Evolutionary conservation across 2,113 vertebrate species (phyloP).

Genomic region (Gambusia holbrooki): DNA sequence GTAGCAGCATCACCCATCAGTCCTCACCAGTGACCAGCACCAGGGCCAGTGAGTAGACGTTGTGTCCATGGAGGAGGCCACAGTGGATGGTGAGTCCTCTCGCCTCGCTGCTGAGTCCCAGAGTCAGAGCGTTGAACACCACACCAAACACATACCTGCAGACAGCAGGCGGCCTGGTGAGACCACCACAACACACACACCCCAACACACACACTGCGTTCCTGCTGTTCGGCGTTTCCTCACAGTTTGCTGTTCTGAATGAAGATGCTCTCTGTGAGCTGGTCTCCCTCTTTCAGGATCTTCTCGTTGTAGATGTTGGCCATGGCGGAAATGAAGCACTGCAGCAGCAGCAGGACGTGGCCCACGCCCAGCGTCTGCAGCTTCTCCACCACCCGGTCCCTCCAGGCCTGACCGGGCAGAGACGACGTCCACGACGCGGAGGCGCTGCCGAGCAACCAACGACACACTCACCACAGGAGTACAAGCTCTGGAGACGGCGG

Average conservation of each 20-base stretch:
- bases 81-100: constrained; percentile 85
- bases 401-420: constrained; percentile 83
- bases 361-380: constrained; percentile 85
- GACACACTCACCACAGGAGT: no score
- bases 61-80: constrained; percentile 95
- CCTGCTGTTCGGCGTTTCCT: background rate
- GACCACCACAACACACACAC: background rate
- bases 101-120: constrained; percentile 81
- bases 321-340: constrained; percentile 93
- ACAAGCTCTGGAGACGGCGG: no score
- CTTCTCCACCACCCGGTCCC: constrained; percentile 74
- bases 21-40: constrained; percentile 87
- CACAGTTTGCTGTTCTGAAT: constrained; percentile 95
- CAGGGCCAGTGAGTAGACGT: constrained; percentile 87
- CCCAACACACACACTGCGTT: no score
- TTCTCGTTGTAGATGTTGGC: constrained; percentile 99
- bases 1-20: no score
- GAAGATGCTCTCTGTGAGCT: constrained; percentile 92
- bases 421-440: constrained; percentile 44
- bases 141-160: constrained; percentile 85
- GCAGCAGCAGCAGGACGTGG: constrained; percentile 89
- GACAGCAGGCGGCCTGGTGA: background rate
- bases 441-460: constrained; percentile 34
- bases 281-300: constrained; percentile 93
- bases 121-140: constrained; percentile 89